These are phyloP conservation scores for Physella acuta DNA, from an alignment of 1,140 invertebrate species.

Conservation along the genomic window DNA sequence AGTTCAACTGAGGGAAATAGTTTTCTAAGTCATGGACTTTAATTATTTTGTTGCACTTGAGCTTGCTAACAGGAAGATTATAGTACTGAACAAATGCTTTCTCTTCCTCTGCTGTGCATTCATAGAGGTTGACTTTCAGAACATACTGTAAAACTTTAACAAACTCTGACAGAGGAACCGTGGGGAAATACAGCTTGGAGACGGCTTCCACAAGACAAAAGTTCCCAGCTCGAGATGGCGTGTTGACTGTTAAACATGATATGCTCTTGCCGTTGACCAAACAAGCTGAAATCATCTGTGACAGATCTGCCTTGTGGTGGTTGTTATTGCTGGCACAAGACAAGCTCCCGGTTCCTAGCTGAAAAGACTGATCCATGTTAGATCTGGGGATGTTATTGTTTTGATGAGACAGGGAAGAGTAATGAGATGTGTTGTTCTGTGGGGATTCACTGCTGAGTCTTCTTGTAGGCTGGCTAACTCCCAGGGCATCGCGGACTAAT, in stretches of 20 bases:
- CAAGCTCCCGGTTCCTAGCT: neutral
- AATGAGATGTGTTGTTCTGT: neutral
- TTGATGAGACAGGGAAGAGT: neutral
- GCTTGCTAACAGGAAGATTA: constrained; percentile 46
- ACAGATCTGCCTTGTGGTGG: neutral
- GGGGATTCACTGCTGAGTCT: neutral
- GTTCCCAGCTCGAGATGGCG: constrained; percentile 35
- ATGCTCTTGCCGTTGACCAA: constrained; percentile 52
- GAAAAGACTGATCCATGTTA: neutral
- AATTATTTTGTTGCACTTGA: constrained; percentile 56
- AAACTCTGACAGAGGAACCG: constrained; percentile 52
- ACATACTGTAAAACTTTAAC: constrained; percentile 50
- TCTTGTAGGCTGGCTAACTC: too few relatives aligned
- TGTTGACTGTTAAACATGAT: constrained; percentile 45
- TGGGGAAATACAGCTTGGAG: constrained; percentile 52
- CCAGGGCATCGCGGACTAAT: neutral
- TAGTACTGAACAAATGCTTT: constrained; percentile 55
- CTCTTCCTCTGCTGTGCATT: constrained; percentile 49
- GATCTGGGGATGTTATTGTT: neutral
- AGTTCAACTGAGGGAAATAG: constrained; percentile 51
- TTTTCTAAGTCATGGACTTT: constrained; percentile 45
- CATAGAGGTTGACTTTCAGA: constrained; percentile 43
- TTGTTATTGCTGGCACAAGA: constrained; percentile 7
- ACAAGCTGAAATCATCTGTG: constrained; percentile 41
- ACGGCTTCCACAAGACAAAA: constrained; percentile 54